phyloP scores from a whole-genome alignment of 2,113 vertebrate species.

The Clarias batrachus region DNA sequence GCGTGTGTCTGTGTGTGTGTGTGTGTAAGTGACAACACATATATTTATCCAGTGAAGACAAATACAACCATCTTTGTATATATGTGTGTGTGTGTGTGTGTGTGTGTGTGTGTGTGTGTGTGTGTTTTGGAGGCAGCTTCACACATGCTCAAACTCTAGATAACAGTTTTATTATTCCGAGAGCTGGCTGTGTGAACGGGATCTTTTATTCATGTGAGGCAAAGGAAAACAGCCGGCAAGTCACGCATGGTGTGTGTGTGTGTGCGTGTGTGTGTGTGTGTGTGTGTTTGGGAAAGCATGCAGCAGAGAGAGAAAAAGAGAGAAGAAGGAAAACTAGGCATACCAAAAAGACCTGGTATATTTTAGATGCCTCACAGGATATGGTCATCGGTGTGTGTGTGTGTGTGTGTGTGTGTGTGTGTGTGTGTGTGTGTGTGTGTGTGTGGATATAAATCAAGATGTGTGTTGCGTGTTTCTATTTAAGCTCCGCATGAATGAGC shows the following conservation, averaged over 20 bases:
- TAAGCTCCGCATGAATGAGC: conserved; percentile 42
- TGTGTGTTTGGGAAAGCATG: conserved; percentile 5
- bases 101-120: conserved; percentile 40
- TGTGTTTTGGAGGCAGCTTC: conserved; percentile 35
- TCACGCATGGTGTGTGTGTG: conserved; percentile 26
- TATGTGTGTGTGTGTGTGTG: conserved; percentile 43
- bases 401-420: neutral
- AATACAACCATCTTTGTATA: conserved; percentile 33
- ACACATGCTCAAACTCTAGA: conserved; percentile 51
- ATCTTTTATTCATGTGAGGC: conserved; percentile 59
- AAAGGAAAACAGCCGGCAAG: conserved; percentile 39
- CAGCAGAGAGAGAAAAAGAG: neutral
- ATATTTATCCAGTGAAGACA: conserved; percentile 31
- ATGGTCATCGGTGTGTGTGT: conserved; percentile 11
- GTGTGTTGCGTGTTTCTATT: conserved; percentile 18
- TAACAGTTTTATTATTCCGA: conserved; percentile 56
- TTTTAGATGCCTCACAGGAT: conserved; percentile 30
- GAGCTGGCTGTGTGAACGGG: conserved; percentile 36
- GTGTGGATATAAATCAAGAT: neutral
- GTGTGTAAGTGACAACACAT: conserved; percentile 21
- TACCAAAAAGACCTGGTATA: conserved; percentile 6
- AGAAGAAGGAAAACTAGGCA: conserved; percentile 2
- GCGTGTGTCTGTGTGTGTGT: conserved; percentile 27
- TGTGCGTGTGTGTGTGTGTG: conserved; percentile 26
- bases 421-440: neutral